Evolutionary conservation across 1,140 invertebrate species (phyloP), one percentile per base, ranked within the genome.

Genomic region (Triops cancriformis): DNA sequence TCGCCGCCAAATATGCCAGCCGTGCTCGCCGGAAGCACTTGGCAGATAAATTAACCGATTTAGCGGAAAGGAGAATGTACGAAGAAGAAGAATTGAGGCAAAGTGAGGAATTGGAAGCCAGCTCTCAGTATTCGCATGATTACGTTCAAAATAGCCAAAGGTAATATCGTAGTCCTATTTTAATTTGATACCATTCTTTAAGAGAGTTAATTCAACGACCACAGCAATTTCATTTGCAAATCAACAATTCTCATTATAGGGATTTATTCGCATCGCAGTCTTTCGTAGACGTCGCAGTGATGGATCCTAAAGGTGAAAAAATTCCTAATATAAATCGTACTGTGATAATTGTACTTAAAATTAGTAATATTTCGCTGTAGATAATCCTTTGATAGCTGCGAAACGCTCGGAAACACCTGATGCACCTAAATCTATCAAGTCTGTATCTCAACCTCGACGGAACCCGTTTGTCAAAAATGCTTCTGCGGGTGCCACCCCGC

Each of bases 1-100:
- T 96, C 31, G 94, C 94, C 4, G 90, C 94, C 5, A 94, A 94
- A 81, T 98, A 97, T 85, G 93, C 94, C 4, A 89, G 89, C 4
- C 90, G 92, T 79, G 84, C 92, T 0, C 90, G 91, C 43, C 89
- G 90, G 81, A 88, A 90, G 74, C 89, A 92, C 79, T 86, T 98
- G 28, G 92, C 91, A 0, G 91, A 95, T 80, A 83, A 85, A 64
- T 82, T 88, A 37, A 79, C 79, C 0, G 79, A 79, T 27, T 74
- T 84, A 73, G 82, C 81, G 23, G 76, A 79, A 28, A 75, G 80
- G n/a, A 83, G 85, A 77, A 79, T 83, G 76, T 82, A 83, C 73
- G 81, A 82, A 41, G 81, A 83, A 75, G 75, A 72, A 64, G 51
- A 23, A 64, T 18, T 64, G 23, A 64, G 51, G 23, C 51, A 23